These are phyloP conservation scores for Tuberolachnus salignus DNA, from an alignment of 2,888 invertebrate species.

Conservation along the genomic window DNA sequence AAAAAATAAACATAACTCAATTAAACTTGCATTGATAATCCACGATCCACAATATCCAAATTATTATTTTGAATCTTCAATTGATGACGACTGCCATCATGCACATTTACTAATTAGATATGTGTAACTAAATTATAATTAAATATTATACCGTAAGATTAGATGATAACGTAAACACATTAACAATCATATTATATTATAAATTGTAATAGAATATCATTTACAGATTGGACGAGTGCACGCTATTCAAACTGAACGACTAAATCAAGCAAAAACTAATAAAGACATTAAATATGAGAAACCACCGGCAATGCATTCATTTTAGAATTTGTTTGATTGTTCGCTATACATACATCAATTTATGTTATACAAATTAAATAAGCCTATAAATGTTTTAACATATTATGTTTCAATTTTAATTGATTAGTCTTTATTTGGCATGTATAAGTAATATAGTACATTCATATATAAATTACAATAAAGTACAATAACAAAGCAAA, in stretches of 20 bases:
- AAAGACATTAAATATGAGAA: constrained; percentile 15
- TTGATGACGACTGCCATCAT: no score
- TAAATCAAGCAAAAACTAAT: neutral
- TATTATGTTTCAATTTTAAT: constrained; percentile 20
- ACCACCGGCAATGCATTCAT: constrained; percentile 44
- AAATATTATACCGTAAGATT: no score
- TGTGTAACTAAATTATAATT: no score
- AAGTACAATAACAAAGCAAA: constrained; percentile 10
- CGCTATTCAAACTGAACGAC: constrained; percentile 19
- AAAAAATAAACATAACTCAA: no score
- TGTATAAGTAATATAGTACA: constrained; percentile 17
- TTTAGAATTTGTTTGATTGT: neutral
- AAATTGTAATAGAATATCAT: neutral
- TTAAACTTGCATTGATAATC: no score
- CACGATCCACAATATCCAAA: no score
- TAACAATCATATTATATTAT: no score
- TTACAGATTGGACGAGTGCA: constrained; percentile 13
- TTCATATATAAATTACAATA: constrained; percentile 4
- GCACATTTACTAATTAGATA: no score
- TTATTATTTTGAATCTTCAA: no score
- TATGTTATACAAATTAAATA: neutral
- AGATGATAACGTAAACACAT: no score
- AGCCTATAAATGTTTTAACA: neutral
- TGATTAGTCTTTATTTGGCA: constrained; percentile 4
- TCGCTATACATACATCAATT: neutral